phyloP scores from a whole-genome alignment of 2,888 invertebrate species.

The Eristalis intricaria region DNA sequence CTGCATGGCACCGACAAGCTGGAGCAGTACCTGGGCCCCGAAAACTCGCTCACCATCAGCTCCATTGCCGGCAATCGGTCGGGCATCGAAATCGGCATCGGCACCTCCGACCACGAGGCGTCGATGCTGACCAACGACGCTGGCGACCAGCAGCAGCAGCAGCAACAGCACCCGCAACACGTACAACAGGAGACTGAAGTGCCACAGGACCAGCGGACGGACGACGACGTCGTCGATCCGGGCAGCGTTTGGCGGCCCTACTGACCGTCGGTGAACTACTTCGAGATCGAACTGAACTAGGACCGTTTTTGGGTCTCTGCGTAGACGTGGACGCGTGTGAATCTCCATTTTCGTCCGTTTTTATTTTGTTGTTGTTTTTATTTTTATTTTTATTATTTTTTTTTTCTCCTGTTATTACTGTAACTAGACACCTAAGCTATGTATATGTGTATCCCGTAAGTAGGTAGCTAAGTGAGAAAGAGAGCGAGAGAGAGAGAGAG shows the following conservation, averaged over 20 bases:
- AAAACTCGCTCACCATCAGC: constrained; percentile 84
- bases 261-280: constrained; percentile 81
- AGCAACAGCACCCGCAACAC: constrained; percentile 80
- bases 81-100: constrained; percentile 84
- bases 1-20: constrained; percentile 86
- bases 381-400: neutral
- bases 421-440: neutral
- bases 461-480: constrained; percentile 62
- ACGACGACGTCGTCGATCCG: constrained; percentile 81
- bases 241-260: constrained; percentile 89
- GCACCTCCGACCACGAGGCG: constrained; percentile 78
- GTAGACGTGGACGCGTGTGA: neutral
- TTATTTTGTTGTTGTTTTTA: neutral
- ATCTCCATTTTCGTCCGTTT: neutral
- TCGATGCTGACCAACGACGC: constrained; percentile 65
- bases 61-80: constrained; percentile 81
- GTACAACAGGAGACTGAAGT: constrained; percentile 69
- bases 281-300: constrained; percentile 78
- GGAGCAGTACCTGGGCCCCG: constrained; percentile 85
- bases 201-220: constrained; percentile 73
- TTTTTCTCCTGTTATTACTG: neutral
- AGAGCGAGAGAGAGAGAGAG: neutral
- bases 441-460: constrained; percentile 16
- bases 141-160: constrained; percentile 74
- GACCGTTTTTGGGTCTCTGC: constrained; percentile 41